Percentiles rank a stretch among this genome's conserved stretches.
Conservation (phyloP, 64 coral and sea anemone species). For the Montipora foliosa region DNA sequence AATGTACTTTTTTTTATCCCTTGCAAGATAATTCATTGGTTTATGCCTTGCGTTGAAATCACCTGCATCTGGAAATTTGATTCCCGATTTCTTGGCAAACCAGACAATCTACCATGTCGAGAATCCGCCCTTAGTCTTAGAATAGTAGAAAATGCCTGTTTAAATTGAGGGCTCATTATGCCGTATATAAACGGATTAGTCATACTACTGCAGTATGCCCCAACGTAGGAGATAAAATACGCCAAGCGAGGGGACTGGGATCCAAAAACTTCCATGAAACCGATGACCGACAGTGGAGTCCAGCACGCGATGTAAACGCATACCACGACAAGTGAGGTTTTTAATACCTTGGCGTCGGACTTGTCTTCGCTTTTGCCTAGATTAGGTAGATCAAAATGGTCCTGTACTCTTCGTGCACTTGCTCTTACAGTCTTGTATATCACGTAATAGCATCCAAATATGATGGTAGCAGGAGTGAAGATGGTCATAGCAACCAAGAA, state of each 20-base stretch:
- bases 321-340: conserved; percentile 65
- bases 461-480: conserved; percentile 27
- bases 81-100: not conserved
- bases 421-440: conserved; percentile 62
- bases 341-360: conserved; percentile 43
- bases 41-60: not conserved
- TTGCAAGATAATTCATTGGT: not conserved
- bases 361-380: not conserved
- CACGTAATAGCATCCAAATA: conserved; percentile 67
- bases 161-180: conserved; percentile 68
- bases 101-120: not conserved
- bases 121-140: conserved; percentile 2
- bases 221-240: conserved; percentile 29
- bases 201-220: conserved; percentile 74
- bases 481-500: conserved; percentile 16
- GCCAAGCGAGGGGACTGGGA: not conserved
- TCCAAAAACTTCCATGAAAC: conserved; percentile 32
- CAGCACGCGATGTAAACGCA: conserved; percentile 60
- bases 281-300: conserved; percentile 63
- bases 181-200: conserved; percentile 83
- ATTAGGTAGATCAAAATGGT: not conserved
- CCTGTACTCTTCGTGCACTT: not conserved
- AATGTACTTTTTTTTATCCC: not conserved
- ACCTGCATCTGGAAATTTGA: not conserved
- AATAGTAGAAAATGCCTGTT: conserved; percentile 56